Conservation (phyloP, 2,888 invertebrate genomes). For the Dendrolimus pini region DNA sequence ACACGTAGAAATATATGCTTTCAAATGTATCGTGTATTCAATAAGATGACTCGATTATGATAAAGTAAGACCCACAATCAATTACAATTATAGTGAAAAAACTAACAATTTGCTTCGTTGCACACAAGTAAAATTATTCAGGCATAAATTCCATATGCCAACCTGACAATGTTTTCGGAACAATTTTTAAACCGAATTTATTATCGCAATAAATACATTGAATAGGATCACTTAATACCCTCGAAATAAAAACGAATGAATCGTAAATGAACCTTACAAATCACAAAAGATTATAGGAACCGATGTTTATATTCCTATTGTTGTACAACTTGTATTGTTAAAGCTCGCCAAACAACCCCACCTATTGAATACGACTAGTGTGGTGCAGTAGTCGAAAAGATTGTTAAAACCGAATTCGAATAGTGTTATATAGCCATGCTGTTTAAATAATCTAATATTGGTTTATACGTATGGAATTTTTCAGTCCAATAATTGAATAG, state of each 20-base stretch:
- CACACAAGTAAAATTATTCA: not conserved
- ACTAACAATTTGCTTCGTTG: not conserved
- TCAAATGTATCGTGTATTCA: too few species aligned
- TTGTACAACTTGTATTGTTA: conserved; percentile 28
- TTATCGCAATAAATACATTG: not conserved
- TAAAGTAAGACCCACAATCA: not conserved
- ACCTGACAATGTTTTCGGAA: not conserved
- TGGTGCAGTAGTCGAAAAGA: not conserved
- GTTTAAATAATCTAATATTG: too few species aligned
- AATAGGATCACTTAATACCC: not conserved
- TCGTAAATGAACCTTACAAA: not conserved
- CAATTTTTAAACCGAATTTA: not conserved
- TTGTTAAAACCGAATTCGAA: too few species aligned
- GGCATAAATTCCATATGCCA: not conserved
- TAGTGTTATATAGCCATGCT: too few species aligned
- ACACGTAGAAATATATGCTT: too few species aligned
- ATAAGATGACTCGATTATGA: not conserved
- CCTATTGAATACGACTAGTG: not conserved
- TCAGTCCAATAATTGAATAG: too few species aligned
- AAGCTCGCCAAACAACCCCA: not conserved
- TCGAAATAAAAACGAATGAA: not conserved
- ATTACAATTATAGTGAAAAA: not conserved
- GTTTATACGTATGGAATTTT: too few species aligned
- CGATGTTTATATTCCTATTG: conserved; percentile 68
- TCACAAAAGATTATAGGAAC: conserved; percentile 53